Evolutionary conservation across 1,140 invertebrate species (phyloP), one percentile per base, ranked within the genome.

Genomic region (Sminthurides bifidus): DNA sequence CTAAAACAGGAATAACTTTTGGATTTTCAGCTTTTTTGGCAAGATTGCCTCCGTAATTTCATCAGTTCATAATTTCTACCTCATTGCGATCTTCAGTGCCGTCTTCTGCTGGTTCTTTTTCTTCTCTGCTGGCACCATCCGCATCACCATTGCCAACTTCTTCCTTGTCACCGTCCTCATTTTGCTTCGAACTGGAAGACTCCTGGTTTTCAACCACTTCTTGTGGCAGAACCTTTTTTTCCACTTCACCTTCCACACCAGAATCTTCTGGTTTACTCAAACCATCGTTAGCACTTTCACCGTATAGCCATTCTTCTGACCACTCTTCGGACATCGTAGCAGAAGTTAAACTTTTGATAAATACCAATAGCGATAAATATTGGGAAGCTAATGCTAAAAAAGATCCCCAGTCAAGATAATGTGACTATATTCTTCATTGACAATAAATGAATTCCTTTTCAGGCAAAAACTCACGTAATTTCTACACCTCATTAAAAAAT

Each of bases 231-330:
- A 29, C 30, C 2, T 59, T 40, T 38, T 44, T 52, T 0, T 62
- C 56, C 30, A 60, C 59, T 63, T 58, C 46, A 41, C 17, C 17
- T 30, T 15, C 35, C 12, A 15, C 33, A 26, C 1, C 21, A 35
- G 6, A 26, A 17, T 2, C 56, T 15, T 29, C 31, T 40, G 10
- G 56, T 44, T 52, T 17, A 12, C 35, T 44, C 60, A 50, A 31
- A 19, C 26, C 4, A 14, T 30, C 17, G n/a, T 56, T 24, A 15
- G 38, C 51, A 23, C 41, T 54, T 53, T 83, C 82, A 26, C 82
- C 82, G 58, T 84, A 84, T 40, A 84, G 73, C 82, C 81, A 84
- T 66, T 81, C 83, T 67, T 81, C 30, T 53, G 17, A 78, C 15
- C 66, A 65, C 58, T 75, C 74, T 65, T 83, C 80, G 52, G 78